Conservation (phyloP, 2,113 vertebrate genomes). For the Tretioscincus oriximinensis region DNA sequence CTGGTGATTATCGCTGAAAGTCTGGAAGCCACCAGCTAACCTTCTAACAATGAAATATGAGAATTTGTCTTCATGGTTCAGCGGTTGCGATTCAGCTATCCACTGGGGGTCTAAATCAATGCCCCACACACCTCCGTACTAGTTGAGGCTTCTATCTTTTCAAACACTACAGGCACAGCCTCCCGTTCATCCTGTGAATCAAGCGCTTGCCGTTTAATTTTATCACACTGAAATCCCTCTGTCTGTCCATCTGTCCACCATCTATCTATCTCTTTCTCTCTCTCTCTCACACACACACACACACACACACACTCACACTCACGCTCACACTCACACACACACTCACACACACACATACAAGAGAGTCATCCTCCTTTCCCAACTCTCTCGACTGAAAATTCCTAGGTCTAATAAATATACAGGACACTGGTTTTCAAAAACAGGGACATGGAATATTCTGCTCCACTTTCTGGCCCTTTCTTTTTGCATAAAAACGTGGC, state of each 20-base stretch:
- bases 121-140: slow-evolving; percentile 77
- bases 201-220: slow-evolving; percentile 71
- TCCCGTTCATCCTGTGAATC: slow-evolving; percentile 68
- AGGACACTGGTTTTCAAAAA: slow-evolving; percentile 50
- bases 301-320: slow-evolving; percentile 63
- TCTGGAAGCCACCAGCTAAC: slow-evolving; percentile 81
- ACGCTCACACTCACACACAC: slow-evolving; percentile 63
- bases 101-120: slow-evolving; percentile 93
- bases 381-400: slow-evolving; percentile 62
- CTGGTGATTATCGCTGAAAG: slow-evolving; percentile 81
- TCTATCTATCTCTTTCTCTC: no score
- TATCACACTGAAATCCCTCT: slow-evolving; percentile 71
- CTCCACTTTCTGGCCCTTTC: slow-evolving; percentile 34
- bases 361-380: slow-evolving; percentile 60
- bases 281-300: slow-evolving; percentile 55
- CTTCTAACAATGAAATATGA: slow-evolving; percentile 95
- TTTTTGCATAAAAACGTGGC: neutral
- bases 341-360: slow-evolving; percentile 65
- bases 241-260: no score
- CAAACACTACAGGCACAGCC: slow-evolving; percentile 78
- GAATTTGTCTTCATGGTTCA: slow-evolving; percentile 97
- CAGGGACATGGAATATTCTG: slow-evolving; percentile 34
- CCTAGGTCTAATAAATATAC: slow-evolving; percentile 63
- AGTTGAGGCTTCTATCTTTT: slow-evolving; percentile 86
- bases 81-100: slow-evolving; percentile 81